Evolutionary conservation across 2,113 vertebrate genomes (phyloP).

Genomic region (Halichoeres trimaculatus): DNA sequence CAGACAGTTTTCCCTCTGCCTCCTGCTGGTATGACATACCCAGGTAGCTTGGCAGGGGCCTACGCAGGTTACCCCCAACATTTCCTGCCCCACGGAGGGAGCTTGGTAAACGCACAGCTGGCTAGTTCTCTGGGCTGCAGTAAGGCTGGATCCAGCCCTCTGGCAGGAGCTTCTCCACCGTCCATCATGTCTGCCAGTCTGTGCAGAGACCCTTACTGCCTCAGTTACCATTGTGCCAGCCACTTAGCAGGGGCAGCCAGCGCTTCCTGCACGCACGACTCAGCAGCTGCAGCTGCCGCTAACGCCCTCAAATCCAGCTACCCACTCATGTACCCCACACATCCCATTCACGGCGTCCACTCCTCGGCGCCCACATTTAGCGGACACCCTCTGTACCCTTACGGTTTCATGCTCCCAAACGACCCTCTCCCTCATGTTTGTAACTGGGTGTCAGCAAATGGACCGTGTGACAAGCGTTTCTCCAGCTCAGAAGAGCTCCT

Average conservation of each 20-base stretch:
- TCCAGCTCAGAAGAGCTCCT: constrained; percentile 97
- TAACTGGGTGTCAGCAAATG: constrained; percentile 99
- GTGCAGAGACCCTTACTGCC: constrained; percentile 98
- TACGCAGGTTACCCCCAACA: constrained; percentile 96
- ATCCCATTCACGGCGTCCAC: constrained; percentile 93
- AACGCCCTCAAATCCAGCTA: constrained; percentile 94
- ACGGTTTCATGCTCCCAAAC: constrained; percentile 99
- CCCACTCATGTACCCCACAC: constrained; percentile 95
- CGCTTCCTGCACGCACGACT: constrained; percentile 91
- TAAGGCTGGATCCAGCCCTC: constrained; percentile 93
- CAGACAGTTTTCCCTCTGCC: constrained; percentile 98
- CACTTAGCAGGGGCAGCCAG: constrained; percentile 93
- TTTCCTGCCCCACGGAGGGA: constrained; percentile 96
- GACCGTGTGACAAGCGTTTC: constrained; percentile 99
- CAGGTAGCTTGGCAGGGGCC: constrained; percentile 93
- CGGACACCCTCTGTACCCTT: constrained; percentile 96
- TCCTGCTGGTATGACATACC: constrained; percentile 96
- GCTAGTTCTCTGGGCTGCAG: constrained; percentile 92
- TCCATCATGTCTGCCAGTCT: constrained; percentile 98
- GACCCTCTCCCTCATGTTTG: constrained; percentile 97
- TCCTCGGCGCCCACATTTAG: constrained; percentile 92
- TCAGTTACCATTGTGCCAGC: constrained; percentile 99
- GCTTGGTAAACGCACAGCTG: constrained; percentile 95
- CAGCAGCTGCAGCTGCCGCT: constrained; percentile 81
- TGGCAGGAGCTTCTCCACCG: constrained; percentile 95